These are phyloP conservation scores for Tachina lurida DNA, from an alignment of 2,888 invertebrate genomes.

Conservation along the genomic window DNA sequence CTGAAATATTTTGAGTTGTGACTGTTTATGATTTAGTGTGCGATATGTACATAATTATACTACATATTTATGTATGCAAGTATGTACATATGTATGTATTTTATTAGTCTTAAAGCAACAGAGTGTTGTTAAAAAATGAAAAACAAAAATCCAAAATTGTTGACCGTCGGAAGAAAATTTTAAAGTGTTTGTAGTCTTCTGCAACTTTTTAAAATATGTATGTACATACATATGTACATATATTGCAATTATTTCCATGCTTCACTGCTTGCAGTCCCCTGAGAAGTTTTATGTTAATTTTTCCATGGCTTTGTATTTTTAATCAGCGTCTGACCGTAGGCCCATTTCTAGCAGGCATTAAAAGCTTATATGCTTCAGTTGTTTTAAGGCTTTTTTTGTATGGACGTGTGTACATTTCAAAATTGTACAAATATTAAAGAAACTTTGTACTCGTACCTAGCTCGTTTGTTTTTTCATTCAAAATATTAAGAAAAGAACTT, in stretches of 20 bases:
- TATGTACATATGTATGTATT: too few relatives aligned
- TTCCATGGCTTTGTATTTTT: not conserved
- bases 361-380: slow-evolving; percentile 72
- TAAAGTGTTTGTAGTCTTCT: not conserved
- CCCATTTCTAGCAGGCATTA: slow-evolving; percentile 56
- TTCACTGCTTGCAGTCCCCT: slow-evolving; percentile 20
- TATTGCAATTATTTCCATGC: slow-evolving; percentile 49
- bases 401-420: not conserved
- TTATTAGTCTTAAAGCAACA: slow-evolving; percentile 53
- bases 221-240: not conserved
- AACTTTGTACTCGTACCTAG: not conserved
- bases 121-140: slow-evolving; percentile 43
- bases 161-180: slow-evolving; percentile 48
- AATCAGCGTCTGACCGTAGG: not conserved
- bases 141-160: not conserved
- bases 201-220: not conserved
- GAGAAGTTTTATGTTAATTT: slow-evolving; percentile 43
- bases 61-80: too few relatives aligned
- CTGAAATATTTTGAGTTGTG: too few relatives aligned
- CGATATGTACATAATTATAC: too few relatives aligned
- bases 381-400: slow-evolving; percentile 24
- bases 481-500: not conserved
- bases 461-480: not conserved
- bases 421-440: not conserved
- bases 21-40: too few relatives aligned